Evolutionary conservation across 2,888 invertebrate genomes (phyloP), one percentile per base, ranked within the genome.

Genomic region (Creontiades dilutus): DNA sequence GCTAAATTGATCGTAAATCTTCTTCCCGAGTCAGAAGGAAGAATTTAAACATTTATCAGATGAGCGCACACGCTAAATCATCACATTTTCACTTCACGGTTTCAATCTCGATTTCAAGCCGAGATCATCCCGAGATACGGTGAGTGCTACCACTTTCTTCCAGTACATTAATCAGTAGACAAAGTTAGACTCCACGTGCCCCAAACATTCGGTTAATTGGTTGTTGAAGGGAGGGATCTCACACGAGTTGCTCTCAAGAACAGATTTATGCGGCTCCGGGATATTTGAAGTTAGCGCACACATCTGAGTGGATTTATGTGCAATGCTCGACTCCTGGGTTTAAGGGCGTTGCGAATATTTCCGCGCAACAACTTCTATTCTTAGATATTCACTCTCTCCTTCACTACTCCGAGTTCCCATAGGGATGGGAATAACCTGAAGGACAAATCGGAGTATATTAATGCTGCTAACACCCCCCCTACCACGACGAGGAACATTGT

Each of bases 301-400:
- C 78, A 47, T 13, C 78, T 37, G 11, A 19, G 37, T 37, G 37
- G 78, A 80, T 80, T 80, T 80, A 80, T 80, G 46, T 47, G 47
- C 78, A 80, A 19, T 47, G 27, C 68, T n/a, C 57, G 16, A n/a
- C 57, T 57, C n/a, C n/a, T 23, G 13, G 27, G 68, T 68, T 47
- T 46, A 37, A 46, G 78, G 78, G 78, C n/a, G 37, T 80, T 80
- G 46, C 78, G 47, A 80, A 80, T 80, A 80, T 80, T 80, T 80
- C 68, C 78, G 46, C 37, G 78, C 78, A 47, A 80, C 78, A 3
- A 80, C 78, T 80, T 16, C 13, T 80, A 80, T 80, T 80, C 37
- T 80, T 80, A 37, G 78, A 16, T 47, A 9, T 80, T 47, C 78
- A 80, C 78, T 80, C 78, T 80, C 78, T 80, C 78, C 78, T 80